phyloP scores from a whole-genome alignment of 2,797 vertebrate genomes.

The Muscicapa comitata region DNA sequence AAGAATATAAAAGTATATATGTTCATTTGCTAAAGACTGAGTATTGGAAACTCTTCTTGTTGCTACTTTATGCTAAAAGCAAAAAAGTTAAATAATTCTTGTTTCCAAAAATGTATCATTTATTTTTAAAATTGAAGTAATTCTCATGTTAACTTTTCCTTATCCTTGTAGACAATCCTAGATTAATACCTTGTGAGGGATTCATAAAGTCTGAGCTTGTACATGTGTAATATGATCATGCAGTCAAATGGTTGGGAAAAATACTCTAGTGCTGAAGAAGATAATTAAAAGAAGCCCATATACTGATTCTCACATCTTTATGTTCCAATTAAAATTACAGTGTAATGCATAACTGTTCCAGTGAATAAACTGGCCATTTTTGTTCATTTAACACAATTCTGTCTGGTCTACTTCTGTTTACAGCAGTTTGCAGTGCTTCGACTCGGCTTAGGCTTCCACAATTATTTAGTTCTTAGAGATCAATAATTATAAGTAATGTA shows the following conservation, averaged over 20 bases:
- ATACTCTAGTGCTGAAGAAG: conserved; percentile 69
- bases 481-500: neutral
- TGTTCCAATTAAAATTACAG: conserved; percentile 72
- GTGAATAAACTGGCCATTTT: conserved; percentile 79
- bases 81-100: conserved; percentile 57
- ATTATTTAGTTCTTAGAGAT: neutral
- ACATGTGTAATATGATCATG: conserved; percentile 67
- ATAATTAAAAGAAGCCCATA: conserved; percentile 62
- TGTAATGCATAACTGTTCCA: conserved; percentile 77
- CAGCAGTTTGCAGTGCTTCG: neutral
- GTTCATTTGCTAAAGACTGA: conserved; percentile 65
- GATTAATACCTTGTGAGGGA: conserved; percentile 66
- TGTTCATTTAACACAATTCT: conserved; percentile 71
- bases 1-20: conserved; percentile 61
- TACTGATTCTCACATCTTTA: conserved; percentile 69
- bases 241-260: conserved; percentile 65
- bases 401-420: conserved; percentile 32
- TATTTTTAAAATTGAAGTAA: conserved; percentile 64
- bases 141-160: conserved; percentile 58
- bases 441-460: neutral
- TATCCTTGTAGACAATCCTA: conserved; percentile 70
- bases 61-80: conserved; percentile 67
- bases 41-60: conserved; percentile 57
- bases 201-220: conserved; percentile 63
- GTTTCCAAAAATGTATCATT: conserved; percentile 61